phyloP scores from a whole-genome alignment of 2,113 vertebrate species.

The Brachionichthys hirsutus region DNA sequence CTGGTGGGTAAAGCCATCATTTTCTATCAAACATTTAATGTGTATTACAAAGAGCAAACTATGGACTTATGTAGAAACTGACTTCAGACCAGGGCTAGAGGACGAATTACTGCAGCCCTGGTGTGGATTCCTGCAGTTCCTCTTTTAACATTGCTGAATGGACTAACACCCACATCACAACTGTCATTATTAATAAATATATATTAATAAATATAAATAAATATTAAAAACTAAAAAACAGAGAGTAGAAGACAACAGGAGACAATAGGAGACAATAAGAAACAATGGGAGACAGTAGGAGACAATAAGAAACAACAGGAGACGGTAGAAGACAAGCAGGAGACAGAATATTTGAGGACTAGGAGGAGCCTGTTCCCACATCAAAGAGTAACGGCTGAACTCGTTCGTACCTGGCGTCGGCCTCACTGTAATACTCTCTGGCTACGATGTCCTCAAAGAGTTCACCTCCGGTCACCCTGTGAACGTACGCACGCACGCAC shows the following conservation, averaged over 20 bases:
- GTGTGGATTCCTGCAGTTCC: too few species aligned
- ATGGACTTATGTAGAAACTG: too few species aligned
- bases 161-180: constrained; percentile 49
- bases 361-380: constrained; percentile 18
- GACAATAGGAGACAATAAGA: background rate
- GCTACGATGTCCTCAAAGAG: constrained; percentile 82
- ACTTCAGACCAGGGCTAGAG: too few species aligned
- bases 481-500: constrained; percentile 9
- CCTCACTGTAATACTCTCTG: constrained; percentile 81
- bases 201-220: too few species aligned
- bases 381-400: background rate
- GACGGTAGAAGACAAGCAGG: constrained; percentile 29
- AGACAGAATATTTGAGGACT: constrained; percentile 17
- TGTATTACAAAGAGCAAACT: too few species aligned
- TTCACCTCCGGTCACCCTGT: constrained; percentile 80
- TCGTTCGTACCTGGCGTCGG: constrained; percentile 78
- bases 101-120: too few species aligned
- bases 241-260: background rate
- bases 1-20: too few species aligned
- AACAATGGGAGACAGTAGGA: constrained; percentile 28
- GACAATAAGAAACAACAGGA: constrained; percentile 1
- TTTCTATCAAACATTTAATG: too few species aligned
- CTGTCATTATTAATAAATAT: constrained; percentile 44
- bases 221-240: background rate
- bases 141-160: constrained; percentile 37